These are phyloP conservation scores for Iselma pallidipennis DNA, from an alignment of 2,888 invertebrate genomes.

Conservation along the genomic window DNA sequence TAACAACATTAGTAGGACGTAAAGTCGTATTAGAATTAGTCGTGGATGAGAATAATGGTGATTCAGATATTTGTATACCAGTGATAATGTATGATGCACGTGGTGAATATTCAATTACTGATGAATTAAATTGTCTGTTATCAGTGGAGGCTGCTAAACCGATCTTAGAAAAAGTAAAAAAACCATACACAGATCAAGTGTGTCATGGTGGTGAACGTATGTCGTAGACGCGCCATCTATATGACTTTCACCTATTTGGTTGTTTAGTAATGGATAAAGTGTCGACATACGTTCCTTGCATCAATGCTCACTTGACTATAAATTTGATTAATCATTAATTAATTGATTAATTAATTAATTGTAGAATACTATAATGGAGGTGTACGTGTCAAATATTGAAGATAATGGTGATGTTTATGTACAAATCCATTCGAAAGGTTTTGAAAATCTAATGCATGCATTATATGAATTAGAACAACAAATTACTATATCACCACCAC, in stretches of 20 bases:
- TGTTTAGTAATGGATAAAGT: too few relatives aligned
- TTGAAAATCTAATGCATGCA: slow-evolving; percentile 43
- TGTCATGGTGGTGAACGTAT: too few relatives aligned
- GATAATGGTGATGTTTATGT: slow-evolving; percentile 55
- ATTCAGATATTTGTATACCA: slow-evolving; percentile 36
- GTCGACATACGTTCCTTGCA: too few relatives aligned
- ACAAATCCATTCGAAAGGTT: slow-evolving; percentile 51
- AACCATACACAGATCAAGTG: too few relatives aligned
- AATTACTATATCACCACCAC: slow-evolving; percentile 16
- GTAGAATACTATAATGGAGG: slow-evolving; percentile 47
- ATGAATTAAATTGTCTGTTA: slow-evolving; percentile 43
- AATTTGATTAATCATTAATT: too few relatives aligned
- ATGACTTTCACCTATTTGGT: too few relatives aligned
- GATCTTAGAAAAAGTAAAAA: slow-evolving; percentile 38
- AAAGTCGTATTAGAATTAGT: slow-evolving; percentile 56
- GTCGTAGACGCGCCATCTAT: too few relatives aligned
- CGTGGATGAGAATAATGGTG: slow-evolving; percentile 51
- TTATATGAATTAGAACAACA: slow-evolving; percentile 43
- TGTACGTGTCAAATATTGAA: slow-evolving; percentile 54
- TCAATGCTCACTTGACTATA: too few relatives aligned
- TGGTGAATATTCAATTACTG: slow-evolving; percentile 42
- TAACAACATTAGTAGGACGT: slow-evolving; percentile 59
- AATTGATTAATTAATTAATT: not conserved
- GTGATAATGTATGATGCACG: slow-evolving; percentile 48
- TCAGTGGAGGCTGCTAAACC: slow-evolving; percentile 48